Evolutionary conservation across 37 sponge, comb jelly and placozoan species (phyloP).

Genomic region (Halichondria panicea): DNA sequence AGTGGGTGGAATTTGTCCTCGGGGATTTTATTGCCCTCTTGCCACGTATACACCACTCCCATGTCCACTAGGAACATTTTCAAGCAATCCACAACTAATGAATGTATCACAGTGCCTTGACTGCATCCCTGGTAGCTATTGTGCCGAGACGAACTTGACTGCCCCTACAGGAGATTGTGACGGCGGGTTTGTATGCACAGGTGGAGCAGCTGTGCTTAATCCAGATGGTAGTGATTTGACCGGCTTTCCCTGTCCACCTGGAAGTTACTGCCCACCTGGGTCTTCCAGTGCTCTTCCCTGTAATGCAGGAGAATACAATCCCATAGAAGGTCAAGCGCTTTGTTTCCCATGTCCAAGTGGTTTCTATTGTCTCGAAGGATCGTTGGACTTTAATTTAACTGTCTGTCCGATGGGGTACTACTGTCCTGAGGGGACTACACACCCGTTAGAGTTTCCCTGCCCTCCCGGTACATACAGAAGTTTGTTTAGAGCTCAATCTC

Average conservation of each 20-base stretch:
- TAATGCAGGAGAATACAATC: neutral
- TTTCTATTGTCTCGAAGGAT: neutral
- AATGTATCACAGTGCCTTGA: neutral
- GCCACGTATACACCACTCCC: neutral
- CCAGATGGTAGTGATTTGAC: slow-evolving; percentile 2
- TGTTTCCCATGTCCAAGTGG: slow-evolving; percentile 3
- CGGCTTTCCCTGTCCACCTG: neutral
- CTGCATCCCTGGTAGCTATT: neutral
- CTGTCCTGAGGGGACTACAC: no score
- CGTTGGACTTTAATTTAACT: no score
- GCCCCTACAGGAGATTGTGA: neutral
- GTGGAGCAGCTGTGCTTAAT: neutral
- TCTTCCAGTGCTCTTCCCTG: neutral
- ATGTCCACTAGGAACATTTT: neutral
- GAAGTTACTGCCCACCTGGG: neutral
- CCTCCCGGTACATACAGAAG: no score
- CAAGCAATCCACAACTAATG: neutral
- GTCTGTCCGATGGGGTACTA: no score
- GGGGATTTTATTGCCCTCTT: neutral
- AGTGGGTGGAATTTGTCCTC: slow-evolving; percentile 15
- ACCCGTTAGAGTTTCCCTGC: no score
- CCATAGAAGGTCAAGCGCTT: neutral
- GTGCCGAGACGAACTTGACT: neutral
- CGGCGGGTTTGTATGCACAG: neutral
- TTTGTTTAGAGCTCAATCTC: no score